Base-by-base conservation (phyloP, 2,888 invertebrate genomes). In the Lingula anatina region DNA sequence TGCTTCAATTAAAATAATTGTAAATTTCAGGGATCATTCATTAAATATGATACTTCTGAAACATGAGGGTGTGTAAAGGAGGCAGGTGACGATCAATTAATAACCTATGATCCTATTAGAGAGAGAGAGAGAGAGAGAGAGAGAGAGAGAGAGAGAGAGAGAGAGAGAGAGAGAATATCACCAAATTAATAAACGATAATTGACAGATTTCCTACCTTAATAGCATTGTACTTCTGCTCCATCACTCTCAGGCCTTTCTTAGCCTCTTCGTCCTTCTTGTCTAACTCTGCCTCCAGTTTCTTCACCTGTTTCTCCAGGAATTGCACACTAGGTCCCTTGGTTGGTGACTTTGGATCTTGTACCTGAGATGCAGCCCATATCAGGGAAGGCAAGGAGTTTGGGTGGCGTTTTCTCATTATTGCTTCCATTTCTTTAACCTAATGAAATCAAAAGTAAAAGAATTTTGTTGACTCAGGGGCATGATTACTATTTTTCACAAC, bases 371-470 rank as follows among this genome's bases (percentile, higher is more conserved):
- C 73, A 12, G 71, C 70, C 66, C 74, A 69, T 61, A 75, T 73
- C 50, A 75, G 50, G 2, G 70, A 64, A 0, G 71, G 71, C 9
- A 75, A 53, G 2, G 74, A 72, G 55, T 75, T 74, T 1, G 75
- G 75, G 49, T 74, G 62, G 4, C 75, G 63, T 25, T 67, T 61
- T 31, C 64, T 58, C 12, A 74, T 55, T 4, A 75, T 72, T 40
- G 62, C 61, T 49, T 75, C 75, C 71, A 75, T 70, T 46, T 75
- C 75, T 49, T 69, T 69, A 35, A 75, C 69, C 73, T 73, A n/a
- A 2, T 20, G 9, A 37, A 9, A 35, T 12, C n/a, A n/a, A n/a
- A n/a, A n/a, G n/a, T n/a, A n/a, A n/a, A n/a, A 42, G 15, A 7
- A 27, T 9, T n/a, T 28, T n/a, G 21, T 9, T 27, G 12, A 44